Evolutionary conservation across 2,113 vertebrate genomes (phyloP).

Genomic region (Toxotes jaculatrix): DNA sequence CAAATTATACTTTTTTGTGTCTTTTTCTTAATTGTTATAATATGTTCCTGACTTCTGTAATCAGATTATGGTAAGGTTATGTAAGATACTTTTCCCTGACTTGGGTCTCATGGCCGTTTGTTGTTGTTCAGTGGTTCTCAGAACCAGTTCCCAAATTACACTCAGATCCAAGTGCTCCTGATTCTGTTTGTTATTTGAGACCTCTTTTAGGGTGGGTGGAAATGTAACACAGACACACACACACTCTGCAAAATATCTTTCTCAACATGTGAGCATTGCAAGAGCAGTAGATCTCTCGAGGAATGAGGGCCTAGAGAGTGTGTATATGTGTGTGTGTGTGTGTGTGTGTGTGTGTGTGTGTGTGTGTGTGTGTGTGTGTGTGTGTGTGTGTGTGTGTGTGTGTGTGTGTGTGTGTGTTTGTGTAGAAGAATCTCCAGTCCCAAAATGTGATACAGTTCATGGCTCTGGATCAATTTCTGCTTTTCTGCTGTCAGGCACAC

Average conservation of each 20-base stretch:
- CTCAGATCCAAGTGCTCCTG: conserved; percentile 12
- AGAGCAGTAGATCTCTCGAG: not conserved
- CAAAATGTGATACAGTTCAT: conserved; percentile 18
- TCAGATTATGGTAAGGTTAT: conserved; percentile 34
- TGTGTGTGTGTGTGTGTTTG: not conserved
- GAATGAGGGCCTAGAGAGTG: not conserved
- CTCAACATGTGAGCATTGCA: not conserved
- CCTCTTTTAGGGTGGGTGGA: not conserved
- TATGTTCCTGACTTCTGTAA: not conserved
- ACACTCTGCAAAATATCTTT: conserved; percentile 7
- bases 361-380: not conserved
- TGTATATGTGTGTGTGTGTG: not conserved
- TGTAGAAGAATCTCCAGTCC: not conserved
- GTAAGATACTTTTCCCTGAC: conserved; percentile 24
- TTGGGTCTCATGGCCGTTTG: conserved; percentile 10
- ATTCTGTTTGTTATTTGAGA: conserved; percentile 22
- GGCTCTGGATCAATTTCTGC: conserved; percentile 24
- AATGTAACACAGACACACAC: not conserved
- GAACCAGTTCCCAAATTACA: conserved; percentile 36
- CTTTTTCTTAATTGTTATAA: not conserved
- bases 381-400: not conserved
- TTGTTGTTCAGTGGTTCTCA: conserved; percentile 63
- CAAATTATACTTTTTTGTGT: not conserved
- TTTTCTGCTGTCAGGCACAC: conserved; percentile 16
- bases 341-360: not conserved